Percentiles rank a stretch among this genome's conserved stretches.
These are phyloP conservation scores for Tetragnatha montana DNA, from an alignment of 2,888 invertebrate genomes.

Conservation along the genomic window DNA sequence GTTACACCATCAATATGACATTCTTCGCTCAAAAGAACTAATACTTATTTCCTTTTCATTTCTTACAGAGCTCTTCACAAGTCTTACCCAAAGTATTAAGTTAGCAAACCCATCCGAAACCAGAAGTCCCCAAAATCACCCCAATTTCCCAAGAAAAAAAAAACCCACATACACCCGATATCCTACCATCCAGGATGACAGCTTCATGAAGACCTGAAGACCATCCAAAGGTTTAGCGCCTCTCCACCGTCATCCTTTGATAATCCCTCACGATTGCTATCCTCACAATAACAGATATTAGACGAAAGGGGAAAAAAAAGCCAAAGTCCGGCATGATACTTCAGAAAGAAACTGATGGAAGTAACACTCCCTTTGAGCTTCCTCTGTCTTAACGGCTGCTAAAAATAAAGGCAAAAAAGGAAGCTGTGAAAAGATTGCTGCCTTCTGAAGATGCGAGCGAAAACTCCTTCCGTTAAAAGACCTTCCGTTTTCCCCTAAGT, in stretches of 20 bases:
- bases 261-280: slow-evolving; percentile 58
- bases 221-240: slow-evolving; percentile 25
- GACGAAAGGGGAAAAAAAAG: not conserved
- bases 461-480: slow-evolving; percentile 39
- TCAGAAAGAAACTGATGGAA: slow-evolving; percentile 23
- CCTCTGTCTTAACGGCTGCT: slow-evolving; percentile 9
- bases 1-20: too few relatives aligned
- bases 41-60: not conserved
- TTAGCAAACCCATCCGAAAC: slow-evolving; percentile 5
- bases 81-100: not conserved
- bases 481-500: slow-evolving; percentile 2
- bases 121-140: slow-evolving; percentile 17
- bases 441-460: slow-evolving; percentile 3
- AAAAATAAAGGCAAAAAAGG: not conserved
- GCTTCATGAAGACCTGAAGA: slow-evolving; percentile 26
- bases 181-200: not conserved
- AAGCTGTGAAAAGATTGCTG: slow-evolving; percentile 7
- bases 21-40: not conserved
- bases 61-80: not conserved
- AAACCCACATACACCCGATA: not conserved
- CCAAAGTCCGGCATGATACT: not conserved
- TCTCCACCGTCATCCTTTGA: slow-evolving; percentile 3
- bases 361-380: slow-evolving; percentile 38
- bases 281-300: slow-evolving; percentile 53
- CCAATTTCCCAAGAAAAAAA: slow-evolving; percentile 8